phyloP scores from a whole-genome alignment of 2,888 invertebrate species.

The Lycophotia porphyrea region DNA sequence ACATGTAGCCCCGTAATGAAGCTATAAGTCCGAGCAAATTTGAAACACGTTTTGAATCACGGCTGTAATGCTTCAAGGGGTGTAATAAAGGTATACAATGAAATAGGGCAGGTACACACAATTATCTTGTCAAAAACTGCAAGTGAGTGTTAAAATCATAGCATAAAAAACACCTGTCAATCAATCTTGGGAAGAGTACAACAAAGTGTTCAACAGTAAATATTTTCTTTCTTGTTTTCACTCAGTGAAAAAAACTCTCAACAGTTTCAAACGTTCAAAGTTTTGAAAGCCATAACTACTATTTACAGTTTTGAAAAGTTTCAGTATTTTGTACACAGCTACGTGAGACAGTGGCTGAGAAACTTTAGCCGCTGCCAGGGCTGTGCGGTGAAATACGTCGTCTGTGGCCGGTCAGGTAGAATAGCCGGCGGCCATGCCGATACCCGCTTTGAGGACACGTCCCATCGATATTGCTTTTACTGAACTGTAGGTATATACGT shows the following conservation, averaged over 20 bases:
- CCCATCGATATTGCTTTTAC: constrained; percentile 26
- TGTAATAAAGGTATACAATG: not conserved
- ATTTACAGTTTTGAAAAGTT: constrained; percentile 23
- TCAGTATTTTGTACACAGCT: not conserved
- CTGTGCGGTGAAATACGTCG: constrained; percentile 1
- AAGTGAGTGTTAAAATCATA: not conserved
- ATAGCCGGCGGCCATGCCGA: constrained; percentile 22
- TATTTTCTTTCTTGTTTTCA: constrained; percentile 4
- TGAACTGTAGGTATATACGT: not conserved
- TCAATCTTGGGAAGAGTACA: not conserved
- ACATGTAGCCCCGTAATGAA: not conserved
- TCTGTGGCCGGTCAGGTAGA: constrained; percentile 24
- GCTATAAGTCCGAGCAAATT: not conserved
- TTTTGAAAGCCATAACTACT: constrained; percentile 24
- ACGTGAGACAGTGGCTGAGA: constrained; percentile 3
- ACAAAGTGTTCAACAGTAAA: not conserved
- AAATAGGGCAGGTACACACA: no score
- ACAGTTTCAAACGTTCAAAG: constrained; percentile 6
- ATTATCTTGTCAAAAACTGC: not conserved
- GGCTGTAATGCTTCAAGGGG: not conserved
- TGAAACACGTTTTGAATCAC: not conserved
- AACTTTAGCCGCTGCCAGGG: not conserved
- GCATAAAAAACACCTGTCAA: not conserved
- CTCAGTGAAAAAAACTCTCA: constrained; percentile 16
- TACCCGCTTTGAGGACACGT: constrained; percentile 35